These are phyloP conservation scores for Otolemur crassicaudatus DNA, from an alignment of 2,797 vertebrate genomes.

Conservation along the genomic window DNA sequence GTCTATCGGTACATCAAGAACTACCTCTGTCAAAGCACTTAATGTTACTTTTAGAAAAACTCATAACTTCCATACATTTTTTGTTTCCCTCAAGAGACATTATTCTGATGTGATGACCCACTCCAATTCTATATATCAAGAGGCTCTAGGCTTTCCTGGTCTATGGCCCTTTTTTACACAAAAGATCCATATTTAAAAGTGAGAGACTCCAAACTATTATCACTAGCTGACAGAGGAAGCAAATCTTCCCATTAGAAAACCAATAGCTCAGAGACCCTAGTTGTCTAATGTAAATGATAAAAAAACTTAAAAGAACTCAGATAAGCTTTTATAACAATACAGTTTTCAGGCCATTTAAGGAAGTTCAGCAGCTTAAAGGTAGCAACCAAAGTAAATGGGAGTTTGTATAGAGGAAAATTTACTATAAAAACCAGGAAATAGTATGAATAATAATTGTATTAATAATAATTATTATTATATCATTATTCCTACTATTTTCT, in stretches of 20 bases:
- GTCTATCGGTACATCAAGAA: not conserved
- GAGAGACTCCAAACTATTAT: not conserved
- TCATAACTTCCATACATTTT: not conserved
- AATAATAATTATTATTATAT: no score
- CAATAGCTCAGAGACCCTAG: not conserved
- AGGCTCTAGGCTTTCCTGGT: not conserved
- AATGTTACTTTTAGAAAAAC: not conserved
- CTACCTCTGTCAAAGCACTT: not conserved
- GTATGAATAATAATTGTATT: no score
- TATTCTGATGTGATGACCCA: not conserved
- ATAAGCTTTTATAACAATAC: no score
- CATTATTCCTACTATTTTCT: no score
- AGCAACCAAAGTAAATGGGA: not conserved
- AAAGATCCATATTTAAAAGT: not conserved
- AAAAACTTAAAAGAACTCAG: not conserved
- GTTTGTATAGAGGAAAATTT: not conserved
- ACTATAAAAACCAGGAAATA: not conserved
- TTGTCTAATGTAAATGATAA: not conserved
- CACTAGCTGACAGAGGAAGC: not conserved
- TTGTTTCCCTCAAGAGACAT: not conserved
- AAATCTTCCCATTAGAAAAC: not conserved
- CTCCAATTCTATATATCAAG: not conserved
- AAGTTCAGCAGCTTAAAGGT: not conserved
- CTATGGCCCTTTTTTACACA: not conserved
- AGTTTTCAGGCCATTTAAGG: not conserved